Evolutionary conservation across 2,113 vertebrate species (phyloP).

Genomic region (Todiramphus chloris): DNA sequence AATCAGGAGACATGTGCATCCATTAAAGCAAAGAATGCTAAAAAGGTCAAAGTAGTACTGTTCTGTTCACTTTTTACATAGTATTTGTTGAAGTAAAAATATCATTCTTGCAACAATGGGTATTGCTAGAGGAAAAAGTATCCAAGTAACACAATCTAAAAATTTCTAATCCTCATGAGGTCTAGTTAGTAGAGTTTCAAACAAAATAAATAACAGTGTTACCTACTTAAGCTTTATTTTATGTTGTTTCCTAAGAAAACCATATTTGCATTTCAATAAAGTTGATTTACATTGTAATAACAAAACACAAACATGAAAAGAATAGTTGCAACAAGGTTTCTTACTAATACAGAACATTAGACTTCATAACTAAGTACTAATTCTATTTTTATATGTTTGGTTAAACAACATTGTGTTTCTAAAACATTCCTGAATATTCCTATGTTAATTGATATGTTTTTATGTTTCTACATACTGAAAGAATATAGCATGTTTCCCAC

Average conservation of each 20-base stretch:
- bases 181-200: conserved; percentile 5
- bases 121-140: conserved; percentile 24
- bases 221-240: not conserved
- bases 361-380: not conserved
- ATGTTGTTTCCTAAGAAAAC: not conserved
- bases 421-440: not conserved
- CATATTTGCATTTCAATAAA: not conserved
- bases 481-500: not conserved
- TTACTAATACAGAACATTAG: not conserved
- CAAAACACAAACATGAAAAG: not conserved
- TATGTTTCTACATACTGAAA: not conserved
- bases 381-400: not conserved
- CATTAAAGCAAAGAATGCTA: conserved; percentile 25
- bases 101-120: not conserved
- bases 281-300: not conserved
- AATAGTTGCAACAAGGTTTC: not conserved
- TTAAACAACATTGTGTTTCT: not conserved
- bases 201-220: not conserved
- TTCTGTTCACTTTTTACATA: not conserved
- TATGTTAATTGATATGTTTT: not conserved
- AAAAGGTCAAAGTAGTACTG: conserved; percentile 35
- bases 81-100: conserved; percentile 40
- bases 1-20: not conserved
- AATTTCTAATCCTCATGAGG: not conserved
- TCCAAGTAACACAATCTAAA: not conserved